Evolutionary conservation across 2,797 vertebrate genomes (phyloP).

Genomic region (Rachycentron canadum): DNA sequence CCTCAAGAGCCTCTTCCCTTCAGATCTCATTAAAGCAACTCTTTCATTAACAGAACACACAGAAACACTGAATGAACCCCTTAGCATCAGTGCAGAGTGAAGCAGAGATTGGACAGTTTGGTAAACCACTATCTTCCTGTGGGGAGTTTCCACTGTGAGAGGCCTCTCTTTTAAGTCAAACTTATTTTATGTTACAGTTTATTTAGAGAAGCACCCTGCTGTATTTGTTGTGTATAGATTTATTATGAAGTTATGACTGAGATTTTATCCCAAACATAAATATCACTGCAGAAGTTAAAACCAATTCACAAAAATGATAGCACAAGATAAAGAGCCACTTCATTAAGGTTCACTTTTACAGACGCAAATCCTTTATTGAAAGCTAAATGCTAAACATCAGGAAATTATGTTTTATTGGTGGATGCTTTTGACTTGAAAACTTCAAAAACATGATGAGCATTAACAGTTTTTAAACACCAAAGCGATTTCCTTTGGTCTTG

Average conservation of each 20-base stretch:
- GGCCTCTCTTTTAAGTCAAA: conserved; percentile 65
- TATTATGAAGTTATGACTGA: conserved; percentile 10
- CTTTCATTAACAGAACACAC: conserved; percentile 72
- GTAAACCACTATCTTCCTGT: conserved; percentile 73
- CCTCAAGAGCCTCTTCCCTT: conserved; percentile 63
- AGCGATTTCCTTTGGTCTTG: conserved; percentile 20
- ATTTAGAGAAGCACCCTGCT: conserved; percentile 15
- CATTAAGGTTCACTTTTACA: neutral
- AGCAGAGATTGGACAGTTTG: conserved; percentile 58
- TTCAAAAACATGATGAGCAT: conserved; percentile 35
- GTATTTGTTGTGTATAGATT: neutral
- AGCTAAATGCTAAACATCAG: conserved; percentile 15
- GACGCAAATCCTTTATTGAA: conserved; percentile 9
- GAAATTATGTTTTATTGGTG: conserved; percentile 19
- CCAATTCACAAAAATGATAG: neutral
- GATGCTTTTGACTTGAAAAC: conserved; percentile 23
- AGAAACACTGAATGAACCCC: conserved; percentile 41
- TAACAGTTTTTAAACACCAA: conserved; percentile 28
- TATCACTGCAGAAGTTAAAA: neutral
- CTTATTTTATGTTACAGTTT: conserved; percentile 37
- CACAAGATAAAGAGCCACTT: neutral
- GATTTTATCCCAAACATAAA: conserved; percentile 12
- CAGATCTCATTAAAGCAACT: conserved; percentile 60
- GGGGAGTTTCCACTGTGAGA: conserved; percentile 62
- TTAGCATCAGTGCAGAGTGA: conserved; percentile 40